Percentiles rank a stretch among this genome's conserved stretches.
These are phyloP conservation scores for Austrolebias charrua DNA, from an alignment of 2,797 vertebrate species.

Conservation along the genomic window DNA sequence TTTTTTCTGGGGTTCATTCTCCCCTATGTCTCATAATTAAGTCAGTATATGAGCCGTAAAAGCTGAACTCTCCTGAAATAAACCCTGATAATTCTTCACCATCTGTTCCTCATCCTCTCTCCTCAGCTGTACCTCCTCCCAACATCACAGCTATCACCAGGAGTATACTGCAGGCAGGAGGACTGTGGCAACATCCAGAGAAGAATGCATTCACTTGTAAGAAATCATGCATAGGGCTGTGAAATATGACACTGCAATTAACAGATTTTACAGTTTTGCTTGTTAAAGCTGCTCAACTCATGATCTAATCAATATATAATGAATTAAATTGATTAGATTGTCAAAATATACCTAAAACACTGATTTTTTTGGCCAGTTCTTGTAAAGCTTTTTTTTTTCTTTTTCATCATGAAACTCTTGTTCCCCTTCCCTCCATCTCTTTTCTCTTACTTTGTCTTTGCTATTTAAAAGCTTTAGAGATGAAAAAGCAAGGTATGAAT, in stretches of 20 bases:
- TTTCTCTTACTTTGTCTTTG: constrained; percentile 10
- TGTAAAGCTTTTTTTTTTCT: background rate
- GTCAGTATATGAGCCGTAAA: constrained; percentile 78
- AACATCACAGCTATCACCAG: constrained; percentile 31
- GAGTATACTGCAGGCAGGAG: constrained; percentile 18
- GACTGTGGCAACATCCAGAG: background rate
- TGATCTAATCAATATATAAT: background rate
- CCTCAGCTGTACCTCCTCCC: constrained; percentile 24
- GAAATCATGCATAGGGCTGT: background rate
- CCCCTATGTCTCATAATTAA: constrained; percentile 76
- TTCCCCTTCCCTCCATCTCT: background rate
- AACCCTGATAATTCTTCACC: constrained; percentile 67
- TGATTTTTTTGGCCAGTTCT: background rate
- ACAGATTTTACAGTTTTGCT: background rate
- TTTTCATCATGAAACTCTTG: background rate
- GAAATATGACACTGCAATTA: constrained; percentile 1
- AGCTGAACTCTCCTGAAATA: constrained; percentile 68
- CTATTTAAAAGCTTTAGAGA: constrained; percentile 46
- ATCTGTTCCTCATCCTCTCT: constrained; percentile 57
- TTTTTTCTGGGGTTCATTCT: constrained; percentile 47
- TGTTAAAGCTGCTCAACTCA: background rate
- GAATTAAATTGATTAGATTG: background rate
- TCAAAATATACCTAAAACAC: background rate
- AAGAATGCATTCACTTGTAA: constrained; percentile 5
- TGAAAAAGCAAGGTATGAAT: constrained; percentile 57